A percentile compares a stretch with the other conserved stretches of the same genome.
phyloP scores from a whole-genome alignment of 2,113 vertebrate species.

The Suricata suricatta region DNA sequence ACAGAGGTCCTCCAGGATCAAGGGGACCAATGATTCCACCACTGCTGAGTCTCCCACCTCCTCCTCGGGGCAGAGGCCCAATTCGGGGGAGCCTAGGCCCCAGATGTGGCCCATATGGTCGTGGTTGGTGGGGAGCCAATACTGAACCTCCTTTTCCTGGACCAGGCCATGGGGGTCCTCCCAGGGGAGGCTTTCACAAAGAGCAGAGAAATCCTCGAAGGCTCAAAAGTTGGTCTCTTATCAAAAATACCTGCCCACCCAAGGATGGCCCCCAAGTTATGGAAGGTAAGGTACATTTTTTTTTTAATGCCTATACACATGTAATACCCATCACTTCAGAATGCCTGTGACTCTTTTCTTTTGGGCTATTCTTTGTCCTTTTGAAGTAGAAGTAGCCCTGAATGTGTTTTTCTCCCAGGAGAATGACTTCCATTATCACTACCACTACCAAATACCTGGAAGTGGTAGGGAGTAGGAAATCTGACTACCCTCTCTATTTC shows the following conservation, averaged over 20 bases:
- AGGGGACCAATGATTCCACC: slow-evolving; percentile 72
- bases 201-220: slow-evolving; percentile 75
- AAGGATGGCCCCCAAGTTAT: slow-evolving; percentile 55
- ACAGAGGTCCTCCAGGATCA: slow-evolving; percentile 72
- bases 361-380: background rate
- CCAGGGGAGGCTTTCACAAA: slow-evolving; percentile 70
- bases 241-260: slow-evolving; percentile 65
- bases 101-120: slow-evolving; percentile 70
- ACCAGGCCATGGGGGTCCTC: slow-evolving; percentile 62
- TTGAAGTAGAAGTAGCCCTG: background rate
- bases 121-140: slow-evolving; percentile 73
- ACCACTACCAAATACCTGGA: background rate
- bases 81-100: slow-evolving; percentile 60
- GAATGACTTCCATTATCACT: background rate
- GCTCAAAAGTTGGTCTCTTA: slow-evolving; percentile 76
- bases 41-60: slow-evolving; percentile 77
- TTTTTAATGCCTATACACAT: background rate
- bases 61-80: slow-evolving; percentile 70
- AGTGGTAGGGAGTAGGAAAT: background rate
- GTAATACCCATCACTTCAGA: background rate
- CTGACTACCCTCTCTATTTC: background rate
- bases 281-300: slow-evolving; percentile 67
- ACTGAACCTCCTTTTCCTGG: slow-evolving; percentile 70
- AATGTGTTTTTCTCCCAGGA: background rate
- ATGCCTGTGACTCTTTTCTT: background rate